Percentiles rank a stretch among this genome's conserved stretches.
Evolutionary conservation across 2,113 vertebrate genomes (phyloP).

Genomic region (Lagopus muta): DNA sequence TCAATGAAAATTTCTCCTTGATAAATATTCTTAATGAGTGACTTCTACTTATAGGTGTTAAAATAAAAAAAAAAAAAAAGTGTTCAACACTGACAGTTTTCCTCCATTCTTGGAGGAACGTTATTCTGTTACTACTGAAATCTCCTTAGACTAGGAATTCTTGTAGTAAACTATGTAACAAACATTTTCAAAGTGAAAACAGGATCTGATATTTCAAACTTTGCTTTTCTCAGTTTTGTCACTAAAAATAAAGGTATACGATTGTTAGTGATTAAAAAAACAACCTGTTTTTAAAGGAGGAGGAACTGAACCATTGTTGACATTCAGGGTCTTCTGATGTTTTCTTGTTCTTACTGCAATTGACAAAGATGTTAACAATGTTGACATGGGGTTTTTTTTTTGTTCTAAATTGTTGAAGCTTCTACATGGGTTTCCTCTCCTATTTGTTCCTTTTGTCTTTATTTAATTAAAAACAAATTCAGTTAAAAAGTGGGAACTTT

Average conservation of each 20-base stretch:
- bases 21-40: background rate
- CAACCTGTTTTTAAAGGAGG: background rate
- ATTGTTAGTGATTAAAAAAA: background rate
- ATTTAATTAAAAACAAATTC: background rate
- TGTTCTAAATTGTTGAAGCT: background rate
- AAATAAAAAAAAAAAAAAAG: background rate
- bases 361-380: background rate
- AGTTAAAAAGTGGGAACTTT: background rate
- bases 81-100: background rate
- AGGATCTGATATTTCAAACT: background rate
- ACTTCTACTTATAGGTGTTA: background rate
- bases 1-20: background rate
- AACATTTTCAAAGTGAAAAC: background rate
- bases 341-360: background rate
- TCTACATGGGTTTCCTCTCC: rapidly evolving
- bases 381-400: background rate
- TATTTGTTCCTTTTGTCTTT: background rate
- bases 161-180: background rate
- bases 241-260: background rate
- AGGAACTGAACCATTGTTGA: background rate
- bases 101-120: background rate
- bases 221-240: background rate
- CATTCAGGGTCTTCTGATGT: background rate
- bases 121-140: background rate
- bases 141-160: background rate